Percentiles rank a stretch among this genome's conserved stretches.
phyloP scores from a whole-genome alignment of 2,797 vertebrate genomes.

The Pyrocephalus nanus region DNA sequence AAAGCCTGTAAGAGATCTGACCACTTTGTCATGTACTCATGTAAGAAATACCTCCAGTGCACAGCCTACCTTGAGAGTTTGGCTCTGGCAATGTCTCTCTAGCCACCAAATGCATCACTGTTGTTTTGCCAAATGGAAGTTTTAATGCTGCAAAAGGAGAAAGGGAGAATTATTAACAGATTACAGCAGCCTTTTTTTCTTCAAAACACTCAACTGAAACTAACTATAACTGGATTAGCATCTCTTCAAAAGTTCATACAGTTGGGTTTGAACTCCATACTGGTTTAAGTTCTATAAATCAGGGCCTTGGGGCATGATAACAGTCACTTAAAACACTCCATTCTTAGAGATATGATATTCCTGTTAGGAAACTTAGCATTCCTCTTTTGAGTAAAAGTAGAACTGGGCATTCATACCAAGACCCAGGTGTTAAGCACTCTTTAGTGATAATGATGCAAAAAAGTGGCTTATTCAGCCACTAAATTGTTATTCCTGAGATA shows the following conservation, averaged over 20 bases:
- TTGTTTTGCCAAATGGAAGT: conserved; percentile 96
- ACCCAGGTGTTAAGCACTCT: not conserved
- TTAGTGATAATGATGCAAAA: not conserved
- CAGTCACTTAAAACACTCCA: not conserved
- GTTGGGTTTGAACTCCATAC: not conserved
- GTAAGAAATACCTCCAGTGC: not conserved
- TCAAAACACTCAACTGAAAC: not conserved
- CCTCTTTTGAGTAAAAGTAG: not conserved
- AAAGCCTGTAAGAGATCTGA: not conserved
- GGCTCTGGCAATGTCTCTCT: conserved; percentile 98
- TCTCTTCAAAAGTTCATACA: not conserved
- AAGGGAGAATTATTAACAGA: not conserved
- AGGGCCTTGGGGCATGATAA: not conserved
- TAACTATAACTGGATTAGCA: not conserved
- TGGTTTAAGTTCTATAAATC: not conserved
- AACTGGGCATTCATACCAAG: not conserved
- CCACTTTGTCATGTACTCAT: not conserved
- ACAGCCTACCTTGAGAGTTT: conserved; percentile 95
- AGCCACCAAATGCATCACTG: conserved; percentile 99
- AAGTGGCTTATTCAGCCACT: not conserved
- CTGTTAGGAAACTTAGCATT: not conserved
- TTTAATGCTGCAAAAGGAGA: conserved; percentile 86
- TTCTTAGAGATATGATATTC: not conserved
- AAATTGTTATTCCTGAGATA: not conserved
- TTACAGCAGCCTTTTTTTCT: not conserved